Conservation (phyloP, 37 sponge, comb jelly and placozoan genomes). For the Beroe ovata region DNA sequence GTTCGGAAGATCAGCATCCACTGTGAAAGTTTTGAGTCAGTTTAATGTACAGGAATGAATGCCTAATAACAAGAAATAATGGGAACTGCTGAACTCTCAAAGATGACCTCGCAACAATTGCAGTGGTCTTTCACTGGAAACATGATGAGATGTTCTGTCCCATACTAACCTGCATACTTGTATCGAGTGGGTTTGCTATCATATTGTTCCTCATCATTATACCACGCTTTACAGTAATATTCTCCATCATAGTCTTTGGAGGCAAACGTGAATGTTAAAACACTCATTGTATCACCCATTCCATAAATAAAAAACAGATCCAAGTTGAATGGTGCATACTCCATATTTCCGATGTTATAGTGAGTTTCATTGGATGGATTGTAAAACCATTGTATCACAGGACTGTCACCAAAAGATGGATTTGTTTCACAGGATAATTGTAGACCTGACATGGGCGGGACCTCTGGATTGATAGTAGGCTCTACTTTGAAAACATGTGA, state of each 20-base stretch:
- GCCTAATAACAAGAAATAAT: no score
- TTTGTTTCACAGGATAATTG: conserved; percentile 37
- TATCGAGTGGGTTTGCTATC: background rate
- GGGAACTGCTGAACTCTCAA: no score
- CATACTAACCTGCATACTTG: conserved; percentile 14
- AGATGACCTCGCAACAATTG: no score
- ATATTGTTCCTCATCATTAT: background rate
- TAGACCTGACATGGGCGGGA: background rate
- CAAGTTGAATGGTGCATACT: conserved; percentile 42
- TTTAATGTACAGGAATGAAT: no score
- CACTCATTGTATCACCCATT: background rate
- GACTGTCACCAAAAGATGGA: background rate
- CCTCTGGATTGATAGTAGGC: background rate
- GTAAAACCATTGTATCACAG: conserved; percentile 27
- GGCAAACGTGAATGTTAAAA: background rate
- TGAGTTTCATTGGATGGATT: conserved; percentile 2
- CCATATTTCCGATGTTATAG: conserved; percentile 7
- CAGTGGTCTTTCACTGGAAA: no score
- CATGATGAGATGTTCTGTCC: no score
- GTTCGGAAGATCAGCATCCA: background rate
- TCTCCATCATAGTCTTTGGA: conserved; percentile 44
- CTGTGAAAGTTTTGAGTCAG: background rate
- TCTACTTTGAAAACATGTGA: background rate
- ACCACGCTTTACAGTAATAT: conserved; percentile 42
- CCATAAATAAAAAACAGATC: background rate